A percentile compares a stretch with the other conserved stretches of the same genome.
These are phyloP conservation scores for Schrankia costaestrigalis DNA, from an alignment of 2,888 invertebrate genomes.

Conservation along the genomic window DNA sequence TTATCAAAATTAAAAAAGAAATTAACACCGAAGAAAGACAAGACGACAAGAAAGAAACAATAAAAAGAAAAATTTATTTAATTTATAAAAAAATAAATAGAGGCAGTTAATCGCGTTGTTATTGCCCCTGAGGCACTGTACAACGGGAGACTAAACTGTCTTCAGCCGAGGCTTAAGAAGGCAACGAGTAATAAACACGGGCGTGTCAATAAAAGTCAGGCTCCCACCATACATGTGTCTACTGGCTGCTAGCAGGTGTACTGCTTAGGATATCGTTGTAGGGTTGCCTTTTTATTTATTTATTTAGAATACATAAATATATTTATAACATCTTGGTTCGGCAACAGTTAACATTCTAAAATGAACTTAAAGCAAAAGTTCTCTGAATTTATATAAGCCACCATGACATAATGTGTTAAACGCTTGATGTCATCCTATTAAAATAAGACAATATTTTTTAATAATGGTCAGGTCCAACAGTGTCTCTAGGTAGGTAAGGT, in stretches of 20 bases:
- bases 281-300: slow-evolving; percentile 35
- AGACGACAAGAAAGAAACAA: no score
- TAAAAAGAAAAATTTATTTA: not conserved
- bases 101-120: slow-evolving; percentile 10
- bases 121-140: slow-evolving; percentile 23
- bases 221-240: slow-evolving; percentile 68
- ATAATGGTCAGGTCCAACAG: no score
- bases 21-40: no score
- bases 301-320: not conserved
- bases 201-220: slow-evolving; percentile 71
- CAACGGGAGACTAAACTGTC: slow-evolving; percentile 43
- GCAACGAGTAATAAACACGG: slow-evolving; percentile 64
- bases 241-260: slow-evolving; percentile 58
- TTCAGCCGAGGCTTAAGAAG: slow-evolving; percentile 40
- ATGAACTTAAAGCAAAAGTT: no score
- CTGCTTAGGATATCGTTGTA: slow-evolving; percentile 40
- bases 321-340: no score
- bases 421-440: no score
- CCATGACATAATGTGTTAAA: no score
- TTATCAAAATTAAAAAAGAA: no score
- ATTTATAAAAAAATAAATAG: not conserved
- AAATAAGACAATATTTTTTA: no score
- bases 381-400: no score
- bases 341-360: no score
- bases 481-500: no score